A percentile compares a stretch with the other conserved stretches of the same genome.
Conservation (phyloP, 2,888 invertebrate species). For the Diarsia rubi region DNA sequence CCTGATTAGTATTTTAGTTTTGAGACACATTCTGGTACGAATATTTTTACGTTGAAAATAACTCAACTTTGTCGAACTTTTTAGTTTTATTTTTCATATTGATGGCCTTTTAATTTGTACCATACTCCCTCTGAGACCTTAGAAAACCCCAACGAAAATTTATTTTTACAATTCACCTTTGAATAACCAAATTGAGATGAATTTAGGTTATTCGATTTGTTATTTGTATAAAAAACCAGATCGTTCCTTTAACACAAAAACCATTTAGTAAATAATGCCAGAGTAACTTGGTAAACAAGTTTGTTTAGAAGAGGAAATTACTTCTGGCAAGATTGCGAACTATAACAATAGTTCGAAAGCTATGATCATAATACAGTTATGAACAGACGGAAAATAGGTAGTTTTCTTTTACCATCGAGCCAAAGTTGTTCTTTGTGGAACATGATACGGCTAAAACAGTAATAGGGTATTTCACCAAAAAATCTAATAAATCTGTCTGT, state of each 20-base stretch:
- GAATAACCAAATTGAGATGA: background rate
- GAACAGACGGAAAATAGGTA: background rate
- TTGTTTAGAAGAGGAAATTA: conserved; percentile 14
- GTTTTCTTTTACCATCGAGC: background rate
- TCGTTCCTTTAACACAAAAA: background rate
- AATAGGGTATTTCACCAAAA: too few species aligned
- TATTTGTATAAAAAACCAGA: background rate
- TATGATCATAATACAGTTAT: background rate
- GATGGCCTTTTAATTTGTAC: background rate
- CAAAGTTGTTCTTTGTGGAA: background rate
- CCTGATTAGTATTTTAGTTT: background rate
- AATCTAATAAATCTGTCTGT: too few species aligned
- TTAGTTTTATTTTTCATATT: background rate
- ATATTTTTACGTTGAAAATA: background rate
- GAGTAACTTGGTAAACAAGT: background rate
- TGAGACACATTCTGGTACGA: too few species aligned
- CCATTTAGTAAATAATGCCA: background rate
- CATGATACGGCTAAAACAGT: background rate
- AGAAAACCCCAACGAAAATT: background rate
- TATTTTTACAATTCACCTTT: background rate
- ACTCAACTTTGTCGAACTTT: too few species aligned
- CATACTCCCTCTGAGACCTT: background rate
- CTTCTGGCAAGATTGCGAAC: background rate
- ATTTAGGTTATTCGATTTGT: background rate
- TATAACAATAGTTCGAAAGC: background rate